These are phyloP conservation scores for human DNA, from an alignment of 2,113 vertebrate species.

Conservation along the genomic window DNA sequence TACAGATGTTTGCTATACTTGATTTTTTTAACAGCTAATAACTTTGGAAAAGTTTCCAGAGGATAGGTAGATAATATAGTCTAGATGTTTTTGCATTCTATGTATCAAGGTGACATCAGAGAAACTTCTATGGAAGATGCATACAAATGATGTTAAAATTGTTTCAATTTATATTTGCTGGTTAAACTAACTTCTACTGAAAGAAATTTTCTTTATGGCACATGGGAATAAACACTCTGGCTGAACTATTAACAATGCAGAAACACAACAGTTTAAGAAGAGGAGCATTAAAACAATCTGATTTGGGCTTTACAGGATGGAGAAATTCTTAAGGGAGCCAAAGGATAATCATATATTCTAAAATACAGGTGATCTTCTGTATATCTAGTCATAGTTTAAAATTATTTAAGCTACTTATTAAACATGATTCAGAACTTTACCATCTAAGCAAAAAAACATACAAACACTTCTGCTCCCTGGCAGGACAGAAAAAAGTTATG, in stretches of 20 bases:
- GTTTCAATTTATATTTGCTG: not conserved
- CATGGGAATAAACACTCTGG: not conserved
- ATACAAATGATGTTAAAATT: not conserved
- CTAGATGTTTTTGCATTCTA: not conserved
- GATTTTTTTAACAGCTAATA: constrained; percentile 17
- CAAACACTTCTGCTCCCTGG: constrained; percentile 54
- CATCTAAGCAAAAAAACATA: constrained; percentile 43
- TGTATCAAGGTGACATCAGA: not conserved
- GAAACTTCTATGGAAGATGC: not conserved
- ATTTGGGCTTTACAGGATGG: not conserved
- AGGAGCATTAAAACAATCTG: not conserved
- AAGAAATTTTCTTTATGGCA: not conserved
- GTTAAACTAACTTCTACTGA: not conserved
- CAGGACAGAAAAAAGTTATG: not conserved
- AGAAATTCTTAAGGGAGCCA: not conserved
- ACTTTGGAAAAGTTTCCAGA: not conserved
- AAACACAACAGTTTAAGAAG: constrained; percentile 26
- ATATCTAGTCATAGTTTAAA: constrained; percentile 19
- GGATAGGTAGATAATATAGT: not conserved
- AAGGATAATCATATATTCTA: not conserved
- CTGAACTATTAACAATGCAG: not conserved
- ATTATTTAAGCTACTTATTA: constrained; percentile 37
- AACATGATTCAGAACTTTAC: not conserved
- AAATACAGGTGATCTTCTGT: constrained; percentile 18
- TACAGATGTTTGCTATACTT: not conserved